Conservation (phyloP, 1,140 invertebrate species). For the Melitaea cinxia region DNA sequence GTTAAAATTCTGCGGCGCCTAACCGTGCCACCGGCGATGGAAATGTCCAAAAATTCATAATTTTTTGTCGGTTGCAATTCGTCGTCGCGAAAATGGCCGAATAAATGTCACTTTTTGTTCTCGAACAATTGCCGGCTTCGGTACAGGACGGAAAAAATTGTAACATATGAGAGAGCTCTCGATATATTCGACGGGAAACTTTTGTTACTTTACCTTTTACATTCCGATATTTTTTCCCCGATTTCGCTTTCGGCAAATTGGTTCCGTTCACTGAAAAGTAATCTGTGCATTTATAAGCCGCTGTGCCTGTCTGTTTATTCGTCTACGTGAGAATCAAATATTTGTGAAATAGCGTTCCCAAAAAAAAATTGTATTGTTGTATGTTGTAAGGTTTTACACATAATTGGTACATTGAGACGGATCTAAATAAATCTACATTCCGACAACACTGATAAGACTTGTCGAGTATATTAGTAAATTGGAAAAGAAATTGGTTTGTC, state of each 20-base stretch:
- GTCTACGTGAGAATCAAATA: neutral
- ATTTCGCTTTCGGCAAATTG: conserved; percentile 43
- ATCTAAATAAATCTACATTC: neutral
- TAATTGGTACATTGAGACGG: neutral
- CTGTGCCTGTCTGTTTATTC: conserved; percentile 5
- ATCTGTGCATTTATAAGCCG: conserved; percentile 25
- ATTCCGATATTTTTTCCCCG: conserved; percentile 39
- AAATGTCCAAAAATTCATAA: conserved; percentile 63
- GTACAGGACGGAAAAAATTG: conserved; percentile 52
- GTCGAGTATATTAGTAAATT: no score
- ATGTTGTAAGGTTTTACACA: neutral
- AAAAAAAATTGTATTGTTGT: neutral
- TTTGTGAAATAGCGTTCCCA: neutral
- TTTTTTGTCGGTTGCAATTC: conserved; percentile 58
- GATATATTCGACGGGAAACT: conserved; percentile 52
- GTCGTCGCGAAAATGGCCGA: conserved; percentile 55
- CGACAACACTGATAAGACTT: neutral
- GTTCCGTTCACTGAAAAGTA: conserved; percentile 29
- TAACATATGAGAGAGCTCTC: conserved; percentile 52
- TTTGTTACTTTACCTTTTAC: conserved; percentile 51
- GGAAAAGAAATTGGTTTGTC: no score
- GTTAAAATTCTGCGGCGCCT: conserved; percentile 59
- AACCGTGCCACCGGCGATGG: conserved; percentile 44
- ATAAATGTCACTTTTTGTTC: conserved; percentile 65
- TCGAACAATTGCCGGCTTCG: conserved; percentile 51